A percentile compares a stretch with the other conserved stretches of the same genome.
phyloP scores from a whole-genome alignment of 2,888 invertebrate species.

The Troilus luridus region DNA sequence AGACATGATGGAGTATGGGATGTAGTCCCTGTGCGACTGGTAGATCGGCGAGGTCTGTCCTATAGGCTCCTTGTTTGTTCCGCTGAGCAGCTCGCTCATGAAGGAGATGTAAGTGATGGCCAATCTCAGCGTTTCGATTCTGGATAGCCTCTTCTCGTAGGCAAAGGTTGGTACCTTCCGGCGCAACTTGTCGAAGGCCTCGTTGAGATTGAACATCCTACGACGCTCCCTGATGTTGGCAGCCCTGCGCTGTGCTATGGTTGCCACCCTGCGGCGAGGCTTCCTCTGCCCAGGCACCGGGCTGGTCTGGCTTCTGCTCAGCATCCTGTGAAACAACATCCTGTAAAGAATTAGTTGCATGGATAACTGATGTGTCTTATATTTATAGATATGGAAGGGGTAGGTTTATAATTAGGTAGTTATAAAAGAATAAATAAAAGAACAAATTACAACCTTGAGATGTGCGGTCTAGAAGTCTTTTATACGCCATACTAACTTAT shows the following conservation, averaged over 20 bases:
- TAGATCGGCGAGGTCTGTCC: constrained; percentile 64
- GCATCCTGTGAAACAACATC: constrained; percentile 61
- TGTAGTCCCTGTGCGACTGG: constrained; percentile 69
- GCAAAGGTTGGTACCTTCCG: constrained; percentile 96
- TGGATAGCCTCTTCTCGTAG: constrained; percentile 94
- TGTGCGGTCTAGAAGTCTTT: no score
- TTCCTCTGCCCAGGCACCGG: constrained; percentile 76
- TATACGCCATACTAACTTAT: no score
- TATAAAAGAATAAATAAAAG: no score
- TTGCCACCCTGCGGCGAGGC: constrained; percentile 88
- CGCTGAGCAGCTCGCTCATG: constrained; percentile 84
- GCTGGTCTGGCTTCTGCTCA: constrained; percentile 59
- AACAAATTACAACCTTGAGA: no score
- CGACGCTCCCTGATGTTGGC: constrained; percentile 94
- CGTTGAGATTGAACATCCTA: constrained; percentile 96
- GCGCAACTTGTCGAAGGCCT: constrained; percentile 93
- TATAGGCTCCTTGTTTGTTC: constrained; percentile 64
- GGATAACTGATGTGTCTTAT: neutral
- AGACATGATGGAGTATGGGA: constrained; percentile 70
- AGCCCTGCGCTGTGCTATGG: constrained; percentile 90
- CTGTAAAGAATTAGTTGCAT: constrained; percentile 6
- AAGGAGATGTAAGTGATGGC: constrained; percentile 97
- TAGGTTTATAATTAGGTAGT: no score
- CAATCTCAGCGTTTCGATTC: constrained; percentile 93
- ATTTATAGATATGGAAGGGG: neutral